Conservation (phyloP, 2,797 vertebrate genomes). For the Poeciliopsis paucimaculata region DNA sequence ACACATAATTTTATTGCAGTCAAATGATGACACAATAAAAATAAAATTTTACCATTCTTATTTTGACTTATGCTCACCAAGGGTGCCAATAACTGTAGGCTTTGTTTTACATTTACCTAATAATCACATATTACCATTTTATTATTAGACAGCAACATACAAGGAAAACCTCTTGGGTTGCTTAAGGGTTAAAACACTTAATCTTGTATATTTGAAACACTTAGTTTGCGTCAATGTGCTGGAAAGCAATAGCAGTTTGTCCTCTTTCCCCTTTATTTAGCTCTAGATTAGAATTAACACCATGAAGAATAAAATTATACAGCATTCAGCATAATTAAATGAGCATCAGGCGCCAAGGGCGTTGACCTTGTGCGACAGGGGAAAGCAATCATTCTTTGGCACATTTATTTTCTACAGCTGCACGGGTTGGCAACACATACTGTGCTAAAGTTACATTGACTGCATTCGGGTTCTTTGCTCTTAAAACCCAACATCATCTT, state of each 20-base stretch:
- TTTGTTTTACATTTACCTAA: not conserved
- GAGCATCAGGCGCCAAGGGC: constrained; percentile 16
- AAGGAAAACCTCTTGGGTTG: not conserved
- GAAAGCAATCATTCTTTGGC: constrained; percentile 30
- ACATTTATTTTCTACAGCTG: constrained; percentile 58
- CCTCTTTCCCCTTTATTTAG: not conserved
- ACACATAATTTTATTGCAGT: not conserved
- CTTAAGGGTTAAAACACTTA: not conserved
- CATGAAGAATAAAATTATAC: not conserved
- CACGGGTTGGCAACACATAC: constrained; percentile 21
- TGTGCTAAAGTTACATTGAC: not conserved
- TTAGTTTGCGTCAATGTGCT: not conserved
- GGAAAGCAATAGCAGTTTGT: not conserved
- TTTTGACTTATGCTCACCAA: not conserved
- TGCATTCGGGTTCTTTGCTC: not conserved
- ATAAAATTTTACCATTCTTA: not conserved
- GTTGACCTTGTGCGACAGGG: constrained; percentile 17
- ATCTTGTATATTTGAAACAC: not conserved
- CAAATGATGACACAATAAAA: not conserved
- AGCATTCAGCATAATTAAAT: not conserved
- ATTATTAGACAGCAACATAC: not conserved
- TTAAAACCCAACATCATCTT: constrained; percentile 1
- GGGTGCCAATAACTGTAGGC: not conserved
- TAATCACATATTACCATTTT: not conserved
- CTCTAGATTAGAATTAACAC: not conserved